phyloP scores from a whole-genome alignment of 1,140 invertebrate genomes.

The Heliothis virescens region DNA sequence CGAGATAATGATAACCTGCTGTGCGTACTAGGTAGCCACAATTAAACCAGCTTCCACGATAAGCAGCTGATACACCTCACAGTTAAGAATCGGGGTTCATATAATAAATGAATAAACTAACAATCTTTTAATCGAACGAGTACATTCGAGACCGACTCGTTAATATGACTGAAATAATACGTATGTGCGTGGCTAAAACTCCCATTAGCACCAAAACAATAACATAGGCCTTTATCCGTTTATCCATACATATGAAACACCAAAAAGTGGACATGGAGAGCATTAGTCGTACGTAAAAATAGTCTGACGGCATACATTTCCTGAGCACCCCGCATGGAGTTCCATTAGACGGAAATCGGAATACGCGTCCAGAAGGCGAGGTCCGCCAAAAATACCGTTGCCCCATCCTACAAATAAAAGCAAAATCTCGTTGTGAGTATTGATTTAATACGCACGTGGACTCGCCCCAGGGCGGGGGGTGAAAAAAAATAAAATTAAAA shows the following conservation, averaged over 20 bases:
- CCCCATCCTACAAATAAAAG: conserved; percentile 64
- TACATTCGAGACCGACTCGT: not conserved
- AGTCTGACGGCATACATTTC: conserved; percentile 36
- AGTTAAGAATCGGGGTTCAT: not conserved
- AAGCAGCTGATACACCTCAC: conserved; percentile 28
- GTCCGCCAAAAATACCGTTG: conserved; percentile 65
- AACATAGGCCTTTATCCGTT: conserved; percentile 17
- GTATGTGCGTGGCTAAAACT: not conserved
- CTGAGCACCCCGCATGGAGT: conserved; percentile 20
- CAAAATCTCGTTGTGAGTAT: conserved; percentile 72
- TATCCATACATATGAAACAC: conserved; percentile 25
- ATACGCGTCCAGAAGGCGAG: conserved; percentile 65
- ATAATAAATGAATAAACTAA: conserved; percentile 8
- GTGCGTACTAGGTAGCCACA: conserved; percentile 16
- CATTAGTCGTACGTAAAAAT: conserved; percentile 39
- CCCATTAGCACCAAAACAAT: not conserved
- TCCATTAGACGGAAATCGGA: conserved; percentile 51
- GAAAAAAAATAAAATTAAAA: conserved; percentile 83
- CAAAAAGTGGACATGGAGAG: conserved; percentile 17
- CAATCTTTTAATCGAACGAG: not conserved
- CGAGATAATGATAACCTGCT: conserved; percentile 37
- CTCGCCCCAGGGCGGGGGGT: conserved; percentile 65
- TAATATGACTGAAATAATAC: no score
- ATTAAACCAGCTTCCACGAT: conserved; percentile 15
- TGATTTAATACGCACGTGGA: conserved; percentile 80